Percentiles rank a stretch among this genome's conserved stretches.
phyloP scores from a whole-genome alignment of 2,888 invertebrate genomes.

The Globia sparganii region DNA sequence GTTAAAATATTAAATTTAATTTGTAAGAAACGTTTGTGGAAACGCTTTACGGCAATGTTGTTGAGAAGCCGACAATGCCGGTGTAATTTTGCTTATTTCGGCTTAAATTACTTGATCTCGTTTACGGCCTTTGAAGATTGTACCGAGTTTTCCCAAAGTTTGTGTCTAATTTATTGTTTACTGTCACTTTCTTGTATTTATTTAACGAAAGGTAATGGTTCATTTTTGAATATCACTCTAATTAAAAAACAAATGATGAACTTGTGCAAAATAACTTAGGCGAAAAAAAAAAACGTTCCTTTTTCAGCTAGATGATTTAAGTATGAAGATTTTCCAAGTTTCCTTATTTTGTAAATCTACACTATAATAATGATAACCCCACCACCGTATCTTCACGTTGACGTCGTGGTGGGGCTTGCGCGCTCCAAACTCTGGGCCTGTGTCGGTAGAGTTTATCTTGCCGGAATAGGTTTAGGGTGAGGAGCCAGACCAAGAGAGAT shows the following conservation, averaged over 20 bases:
- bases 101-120: conserved; percentile 89
- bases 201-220: conserved; percentile 80
- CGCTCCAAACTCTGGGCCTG: no score
- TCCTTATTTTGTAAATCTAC: background rate
- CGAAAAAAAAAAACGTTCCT: no score
- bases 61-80: conserved; percentile 83
- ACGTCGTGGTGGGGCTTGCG: no score
- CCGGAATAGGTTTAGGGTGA: no score
- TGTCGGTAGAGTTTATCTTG: no score
- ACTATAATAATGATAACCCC: no score
- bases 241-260: conserved; percentile 63
- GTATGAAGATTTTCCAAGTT: background rate
- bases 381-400: no score
- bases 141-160: conserved; percentile 87
- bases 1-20: conserved; percentile 79
- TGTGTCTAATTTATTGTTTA: conserved; percentile 89
- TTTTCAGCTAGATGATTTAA: background rate
- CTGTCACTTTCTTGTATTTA: conserved; percentile 85
- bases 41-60: conserved; percentile 80
- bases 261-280: background rate
- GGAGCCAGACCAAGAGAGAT: no score
- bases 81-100: conserved; percentile 88
- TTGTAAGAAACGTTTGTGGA: conserved; percentile 76
- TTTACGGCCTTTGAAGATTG: conserved; percentile 88
- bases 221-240: conserved; percentile 74